Evolutionary conservation across 1,140 invertebrate species (phyloP), one percentile per base, ranked within the genome.

Genomic region (Lepidurus apus): DNA sequence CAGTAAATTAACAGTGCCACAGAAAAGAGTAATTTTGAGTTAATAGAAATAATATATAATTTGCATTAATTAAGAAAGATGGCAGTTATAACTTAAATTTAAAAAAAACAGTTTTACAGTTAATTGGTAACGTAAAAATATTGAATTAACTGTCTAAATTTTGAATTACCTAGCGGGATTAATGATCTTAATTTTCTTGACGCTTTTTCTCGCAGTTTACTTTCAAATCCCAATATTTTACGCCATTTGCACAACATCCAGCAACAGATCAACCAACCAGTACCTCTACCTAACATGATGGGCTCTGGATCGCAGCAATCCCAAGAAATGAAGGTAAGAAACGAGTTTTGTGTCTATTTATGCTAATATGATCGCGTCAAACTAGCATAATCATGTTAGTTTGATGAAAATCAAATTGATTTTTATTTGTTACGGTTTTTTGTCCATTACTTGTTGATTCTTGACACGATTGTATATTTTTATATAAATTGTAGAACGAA

Each of bases 161-260:
- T 75, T 75, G 17, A 75, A 24, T 75, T 75, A 2, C 3, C 42
- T 8, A 24, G 17, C 42, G 13, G 42, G 42, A 11, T 75, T 75
- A 17, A 24, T 24, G 3, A 73, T 2, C 26, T 5, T n/a, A 21
- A 53, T 21, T 77, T 17, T 73, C 77, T 11, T 45, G 1, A 75
- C 78, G 81, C 73, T 80, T 80, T 82, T 80, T 78, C 81, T 80
- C 82, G n/a, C 78, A 88, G 86, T 80, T 83, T 94, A 81, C 84
- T 94, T 78, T 90, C 89, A 76, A 93, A 93, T 85, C 91, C 91
- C 1, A 87, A 91, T 85, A 89, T 93, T 45, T 83, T 93, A 78
- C 87, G 90, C 42, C 91, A 93, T 80, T 84, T 93, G 7, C 91
- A 91, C 81, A 90, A 88, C 77, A 83, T 91, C 9, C 90, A 91